Conservation (phyloP, 2,113 vertebrate species). For the Antechinus stuartii region DNA sequence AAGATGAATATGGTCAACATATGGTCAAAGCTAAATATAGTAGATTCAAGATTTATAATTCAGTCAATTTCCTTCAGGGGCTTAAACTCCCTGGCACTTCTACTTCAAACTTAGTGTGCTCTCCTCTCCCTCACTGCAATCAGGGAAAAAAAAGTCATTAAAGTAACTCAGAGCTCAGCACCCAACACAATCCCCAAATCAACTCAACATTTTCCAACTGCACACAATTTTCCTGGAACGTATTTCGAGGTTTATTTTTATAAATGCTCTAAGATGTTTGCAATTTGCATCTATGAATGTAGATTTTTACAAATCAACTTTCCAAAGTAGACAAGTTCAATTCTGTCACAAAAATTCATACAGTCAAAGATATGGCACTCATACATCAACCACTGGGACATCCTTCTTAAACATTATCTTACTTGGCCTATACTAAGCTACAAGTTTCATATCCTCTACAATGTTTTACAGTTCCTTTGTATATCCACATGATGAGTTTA, state of each 20-base stretch:
- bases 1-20: not conserved
- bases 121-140: not conserved
- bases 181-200: not conserved
- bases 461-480: not conserved
- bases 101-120: not conserved
- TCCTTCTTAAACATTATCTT: not conserved
- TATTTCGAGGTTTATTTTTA: not conserved
- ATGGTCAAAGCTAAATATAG: not conserved
- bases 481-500: not conserved
- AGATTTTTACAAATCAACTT: not conserved
- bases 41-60: not conserved
- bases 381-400: not conserved
- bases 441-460: not conserved
- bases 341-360: not conserved
- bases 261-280: not conserved
- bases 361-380: not conserved
- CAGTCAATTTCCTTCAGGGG: not conserved
- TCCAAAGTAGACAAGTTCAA: not conserved
- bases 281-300: not conserved
- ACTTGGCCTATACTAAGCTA: not conserved
- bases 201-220: not conserved
- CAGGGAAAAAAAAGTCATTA: not conserved
- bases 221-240: not conserved
- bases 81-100: not conserved
- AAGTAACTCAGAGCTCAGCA: not conserved